Base-by-base conservation (phyloP, 2,888 invertebrate species). In the Elysia crispata region DNA sequence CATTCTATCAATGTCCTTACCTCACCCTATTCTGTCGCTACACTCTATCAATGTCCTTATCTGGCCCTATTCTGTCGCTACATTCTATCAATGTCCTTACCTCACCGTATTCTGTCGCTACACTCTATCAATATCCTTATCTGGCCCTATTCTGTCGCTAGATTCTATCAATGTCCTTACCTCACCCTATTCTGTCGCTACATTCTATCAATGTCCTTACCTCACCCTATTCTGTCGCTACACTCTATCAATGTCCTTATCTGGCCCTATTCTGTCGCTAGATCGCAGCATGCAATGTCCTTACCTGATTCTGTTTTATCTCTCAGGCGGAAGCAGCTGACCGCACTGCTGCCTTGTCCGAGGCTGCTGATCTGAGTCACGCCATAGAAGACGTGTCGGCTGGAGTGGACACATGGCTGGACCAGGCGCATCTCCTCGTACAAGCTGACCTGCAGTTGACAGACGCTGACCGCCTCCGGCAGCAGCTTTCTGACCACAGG, bases 341-440 rank as follows among this genome's bases (percentile, higher is more conserved):
- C 74, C 87, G 86, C 66, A 83, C 86, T 5, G 83, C 81, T n/a
- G 86, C 88, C 50, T 84, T 90, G 54, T 80, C 85, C 25, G 89
- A 90, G 79, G 89, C 89, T 6, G 85, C 86, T 30, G 86, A 86
- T 8, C 78, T 90, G 23, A 81, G 85, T 33, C 83, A 81, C 33
- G 83, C 83, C 11, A 89, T 89, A 79, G 83, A 86, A 30, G 87
- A 88, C 60, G 83, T 86, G 30, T 81, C 88, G 23, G 85, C 83
- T 31, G 79, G 84, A 49, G 79, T 91, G 23, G 83, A 83, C n/a
- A 74, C 73, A 60, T 89, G 90, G 89, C 73, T 85, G 20, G 83
- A 82, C 15, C 83, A 85, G 54, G 85, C 89, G 18, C 86, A 88
- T 62, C 77, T 77, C 41, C 82, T 85, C 54, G 69, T 88, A 20